Percentiles rank a stretch among this genome's conserved stretches.
Conservation (phyloP, 2,797 vertebrate genomes). For the Gambusia yucatana region DNA sequence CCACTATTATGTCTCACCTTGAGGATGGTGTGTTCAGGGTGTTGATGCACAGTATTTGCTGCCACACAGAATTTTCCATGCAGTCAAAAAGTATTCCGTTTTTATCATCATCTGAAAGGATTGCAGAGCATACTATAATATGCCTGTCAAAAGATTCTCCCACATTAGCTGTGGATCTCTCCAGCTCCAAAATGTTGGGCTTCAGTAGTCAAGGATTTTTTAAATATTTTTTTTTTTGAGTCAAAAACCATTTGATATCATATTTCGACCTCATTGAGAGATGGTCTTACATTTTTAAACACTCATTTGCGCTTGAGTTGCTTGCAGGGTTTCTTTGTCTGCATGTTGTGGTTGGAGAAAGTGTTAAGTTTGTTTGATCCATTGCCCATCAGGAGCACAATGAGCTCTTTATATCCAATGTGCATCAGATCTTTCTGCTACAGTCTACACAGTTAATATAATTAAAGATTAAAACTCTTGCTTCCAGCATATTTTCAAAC, state of each 20-base stretch:
- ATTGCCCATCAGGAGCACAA: conserved; percentile 70
- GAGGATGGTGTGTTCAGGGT: background rate
- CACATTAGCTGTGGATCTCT: background rate
- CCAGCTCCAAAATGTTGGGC: background rate
- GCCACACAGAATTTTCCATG: background rate
- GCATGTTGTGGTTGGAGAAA: conserved; percentile 50
- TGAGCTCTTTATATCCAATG: conserved; percentile 68
- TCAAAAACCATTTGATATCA: background rate
- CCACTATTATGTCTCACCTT: background rate
- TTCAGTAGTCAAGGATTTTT: background rate
- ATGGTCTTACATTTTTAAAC: conserved; percentile 37
- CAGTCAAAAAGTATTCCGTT: background rate
- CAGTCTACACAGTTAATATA: conserved; percentile 66
- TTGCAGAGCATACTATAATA: background rate
- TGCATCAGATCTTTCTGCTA: conserved; percentile 65
- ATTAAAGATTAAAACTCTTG: conserved; percentile 64
- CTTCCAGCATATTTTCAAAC: conserved; percentile 44
- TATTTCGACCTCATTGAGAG: conserved; percentile 39
- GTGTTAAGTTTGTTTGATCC: conserved; percentile 72
- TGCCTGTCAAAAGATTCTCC: background rate
- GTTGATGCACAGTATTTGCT: background rate
- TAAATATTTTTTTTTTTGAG: background rate
- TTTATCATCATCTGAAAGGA: background rate
- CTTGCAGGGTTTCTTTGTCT: conserved; percentile 43
- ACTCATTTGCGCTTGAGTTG: conserved; percentile 21